A percentile compares a stretch with the other conserved stretches of the same genome.
Evolutionary conservation across 2,888 invertebrate genomes (phyloP).

Genomic region (Drosophila longiperda): DNA sequence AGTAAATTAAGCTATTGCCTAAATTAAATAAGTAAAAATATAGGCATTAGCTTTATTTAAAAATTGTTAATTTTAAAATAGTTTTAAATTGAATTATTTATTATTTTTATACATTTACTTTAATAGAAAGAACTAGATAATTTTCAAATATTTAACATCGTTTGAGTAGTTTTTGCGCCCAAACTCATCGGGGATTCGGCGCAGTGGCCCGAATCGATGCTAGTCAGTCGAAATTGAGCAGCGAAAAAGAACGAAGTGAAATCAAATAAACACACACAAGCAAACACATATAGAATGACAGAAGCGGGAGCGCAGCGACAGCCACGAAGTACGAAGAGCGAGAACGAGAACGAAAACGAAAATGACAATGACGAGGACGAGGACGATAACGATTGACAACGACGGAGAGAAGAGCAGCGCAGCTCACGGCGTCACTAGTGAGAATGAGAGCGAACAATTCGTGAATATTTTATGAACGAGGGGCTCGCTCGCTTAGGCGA

Average conservation of each 20-base stretch:
- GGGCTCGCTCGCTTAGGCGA: slow-evolving; percentile 59
- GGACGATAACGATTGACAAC: slow-evolving; percentile 30
- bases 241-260: slow-evolving; percentile 45
- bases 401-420: slow-evolving; percentile 48
- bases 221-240: slow-evolving; percentile 32
- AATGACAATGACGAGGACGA: slow-evolving; percentile 28
- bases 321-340: slow-evolving; percentile 29
- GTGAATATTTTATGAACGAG: slow-evolving; percentile 81
- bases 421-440: slow-evolving; percentile 53
- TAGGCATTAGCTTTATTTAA: neutral
- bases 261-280: slow-evolving; percentile 25
- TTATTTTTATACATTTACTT: no score
- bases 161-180: slow-evolving; percentile 43
- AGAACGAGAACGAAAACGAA: slow-evolving; percentile 12
- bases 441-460: slow-evolving; percentile 80
- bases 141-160: slow-evolving; percentile 52
- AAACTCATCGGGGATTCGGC: slow-evolving; percentile 71
- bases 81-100: neutral
- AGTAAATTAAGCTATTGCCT: neutral
- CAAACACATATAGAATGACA: neutral
- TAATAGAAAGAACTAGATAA: neutral
- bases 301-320: slow-evolving; percentile 40
- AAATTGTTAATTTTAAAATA: neutral
- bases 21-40: no score
- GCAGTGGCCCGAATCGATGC: slow-evolving; percentile 76